Conservation (phyloP, 2,797 vertebrate species). For the Sebastes melanostomus region DNA sequence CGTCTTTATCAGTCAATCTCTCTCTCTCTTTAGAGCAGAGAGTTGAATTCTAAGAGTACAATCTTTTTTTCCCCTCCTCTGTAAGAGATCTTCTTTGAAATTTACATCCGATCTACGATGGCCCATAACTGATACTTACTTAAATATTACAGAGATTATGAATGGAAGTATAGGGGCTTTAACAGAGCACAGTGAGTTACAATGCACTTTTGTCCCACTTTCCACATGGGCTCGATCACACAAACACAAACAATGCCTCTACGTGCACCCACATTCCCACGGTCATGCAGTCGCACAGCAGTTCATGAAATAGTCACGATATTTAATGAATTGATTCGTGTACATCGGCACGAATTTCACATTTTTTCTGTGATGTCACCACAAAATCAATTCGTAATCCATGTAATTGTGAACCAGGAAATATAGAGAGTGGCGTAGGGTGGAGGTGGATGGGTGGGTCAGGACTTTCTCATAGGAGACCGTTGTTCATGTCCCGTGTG, state of each 20-base stretch:
- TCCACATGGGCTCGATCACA: slow-evolving; percentile 11
- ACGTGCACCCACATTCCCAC: neutral
- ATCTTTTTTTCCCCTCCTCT: slow-evolving; percentile 1
- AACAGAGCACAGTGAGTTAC: slow-evolving; percentile 26
- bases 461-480: too few species aligned
- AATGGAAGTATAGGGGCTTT: slow-evolving; percentile 44
- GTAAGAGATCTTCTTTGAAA: slow-evolving; percentile 45
- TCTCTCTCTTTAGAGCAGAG: neutral
- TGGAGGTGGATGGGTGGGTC: too few species aligned
- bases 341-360: too few species aligned
- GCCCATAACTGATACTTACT: slow-evolving; percentile 48
- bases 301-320: too few species aligned
- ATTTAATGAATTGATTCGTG: too few species aligned
- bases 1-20: slow-evolving; percentile 19
- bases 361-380: too few species aligned
- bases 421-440: too few species aligned
- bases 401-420: too few species aligned
- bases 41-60: slow-evolving; percentile 7
- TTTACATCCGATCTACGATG: slow-evolving; percentile 37
- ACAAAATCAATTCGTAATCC: too few species aligned
- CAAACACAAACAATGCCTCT: slow-evolving; percentile 20
- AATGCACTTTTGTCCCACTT: slow-evolving; percentile 49
- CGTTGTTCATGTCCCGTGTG: too few species aligned
- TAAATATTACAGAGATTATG: slow-evolving; percentile 41
- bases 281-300: neutral